phyloP scores from a whole-genome alignment of 2,113 vertebrate species.

The Cavia aperea region DNA sequence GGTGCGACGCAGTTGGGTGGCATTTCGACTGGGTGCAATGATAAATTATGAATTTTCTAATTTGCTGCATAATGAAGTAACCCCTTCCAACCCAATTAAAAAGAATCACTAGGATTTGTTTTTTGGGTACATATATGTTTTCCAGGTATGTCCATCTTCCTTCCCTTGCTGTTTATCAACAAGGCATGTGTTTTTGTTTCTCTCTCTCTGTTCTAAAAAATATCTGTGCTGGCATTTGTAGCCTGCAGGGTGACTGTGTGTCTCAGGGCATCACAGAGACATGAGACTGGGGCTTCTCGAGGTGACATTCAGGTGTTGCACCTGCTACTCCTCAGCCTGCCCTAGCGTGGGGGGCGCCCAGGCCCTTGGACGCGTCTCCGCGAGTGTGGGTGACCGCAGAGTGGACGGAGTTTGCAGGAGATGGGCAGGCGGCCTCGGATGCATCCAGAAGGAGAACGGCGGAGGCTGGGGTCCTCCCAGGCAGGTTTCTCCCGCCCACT shows the following conservation, averaged over 20 bases:
- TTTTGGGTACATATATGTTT: constrained; percentile 64
- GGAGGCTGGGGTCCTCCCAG: background rate
- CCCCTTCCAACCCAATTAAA: constrained; percentile 88
- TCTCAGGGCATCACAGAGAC: constrained; percentile 65
- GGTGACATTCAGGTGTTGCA: constrained; percentile 64
- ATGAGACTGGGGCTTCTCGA: constrained; percentile 62
- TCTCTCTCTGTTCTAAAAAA: constrained; percentile 15
- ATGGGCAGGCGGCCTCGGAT: rapidly evolving
- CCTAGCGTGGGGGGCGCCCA: constrained; percentile 49
- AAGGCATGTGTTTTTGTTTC: background rate
- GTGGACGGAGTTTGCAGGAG: constrained; percentile 27
- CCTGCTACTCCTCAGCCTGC: constrained; percentile 63
- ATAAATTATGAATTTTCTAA: constrained; percentile 99
- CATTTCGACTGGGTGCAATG: constrained; percentile 98
- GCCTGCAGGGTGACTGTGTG: constrained; percentile 63
- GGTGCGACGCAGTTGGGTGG: constrained; percentile 97
- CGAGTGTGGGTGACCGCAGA: constrained; percentile 61
- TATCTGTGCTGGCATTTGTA: constrained; percentile 65
- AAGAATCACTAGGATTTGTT: constrained; percentile 68
- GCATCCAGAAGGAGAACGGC: no score
- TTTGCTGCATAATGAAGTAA: constrained; percentile 98
- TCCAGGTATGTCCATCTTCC: constrained; percentile 60
- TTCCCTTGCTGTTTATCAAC: constrained; percentile 53
- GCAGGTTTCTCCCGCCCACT: background rate
- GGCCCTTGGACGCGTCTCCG: constrained; percentile 61